These are phyloP conservation scores for Pygmarrhopalites habei DNA, from an alignment of 1,140 invertebrate species.

Conservation along the genomic window DNA sequence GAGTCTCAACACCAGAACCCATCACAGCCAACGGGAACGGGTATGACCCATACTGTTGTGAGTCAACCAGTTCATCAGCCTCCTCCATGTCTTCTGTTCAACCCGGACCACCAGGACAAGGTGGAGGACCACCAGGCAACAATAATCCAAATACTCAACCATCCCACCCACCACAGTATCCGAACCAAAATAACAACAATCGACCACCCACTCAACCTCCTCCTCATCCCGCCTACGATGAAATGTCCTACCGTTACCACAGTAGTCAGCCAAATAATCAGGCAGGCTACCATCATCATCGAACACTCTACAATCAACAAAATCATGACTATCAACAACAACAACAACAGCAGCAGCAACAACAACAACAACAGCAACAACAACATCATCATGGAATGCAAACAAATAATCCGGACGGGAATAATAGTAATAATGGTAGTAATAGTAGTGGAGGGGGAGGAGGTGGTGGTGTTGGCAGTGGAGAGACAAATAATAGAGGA, in stretches of 20 bases:
- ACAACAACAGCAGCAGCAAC: slow-evolving; percentile 9
- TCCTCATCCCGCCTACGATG: slow-evolving; percentile 21
- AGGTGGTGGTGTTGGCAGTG: background rate
- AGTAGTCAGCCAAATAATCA: slow-evolving; percentile 16
- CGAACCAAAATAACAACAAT: slow-evolving; percentile 18
- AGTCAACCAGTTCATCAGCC: slow-evolving; percentile 32
- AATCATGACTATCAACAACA: slow-evolving; percentile 15
- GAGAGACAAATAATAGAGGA: background rate
- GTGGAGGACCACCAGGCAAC: slow-evolving; percentile 46
- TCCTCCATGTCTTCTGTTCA: slow-evolving; percentile 43
- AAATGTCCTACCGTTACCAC: slow-evolving; percentile 30
- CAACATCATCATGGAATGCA: slow-evolving; percentile 22
- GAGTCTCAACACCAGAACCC: slow-evolving; percentile 26
- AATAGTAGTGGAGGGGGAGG: background rate
- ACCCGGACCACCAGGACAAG: slow-evolving; percentile 46
- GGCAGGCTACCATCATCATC: slow-evolving; percentile 14
- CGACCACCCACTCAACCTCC: slow-evolving; percentile 8
- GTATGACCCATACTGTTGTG: slow-evolving; percentile 32
- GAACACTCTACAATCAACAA: slow-evolving; percentile 20
- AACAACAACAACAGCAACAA: slow-evolving; percentile 27
- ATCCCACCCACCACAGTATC: slow-evolving; percentile 48
- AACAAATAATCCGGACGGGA: background rate
- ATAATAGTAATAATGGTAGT: background rate
- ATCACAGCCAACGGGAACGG: slow-evolving; percentile 5
- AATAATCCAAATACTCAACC: slow-evolving; percentile 44